Percentiles rank a stretch among this genome's conserved stretches.
These are phyloP conservation scores for Parnassius mnemosyne DNA, from an alignment of 2,888 invertebrate genomes.

Conservation along the genomic window DNA sequence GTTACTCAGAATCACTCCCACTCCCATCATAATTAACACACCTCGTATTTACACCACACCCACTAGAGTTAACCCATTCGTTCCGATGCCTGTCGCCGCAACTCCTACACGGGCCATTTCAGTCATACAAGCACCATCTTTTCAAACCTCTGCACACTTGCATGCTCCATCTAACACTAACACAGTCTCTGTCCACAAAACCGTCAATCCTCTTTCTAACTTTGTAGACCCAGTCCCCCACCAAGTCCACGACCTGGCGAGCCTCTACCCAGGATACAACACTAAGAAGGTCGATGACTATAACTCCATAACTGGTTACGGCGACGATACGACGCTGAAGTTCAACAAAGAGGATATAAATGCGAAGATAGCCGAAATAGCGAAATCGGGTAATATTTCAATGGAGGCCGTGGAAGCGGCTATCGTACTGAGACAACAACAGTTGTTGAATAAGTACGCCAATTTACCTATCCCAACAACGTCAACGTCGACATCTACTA, in stretches of 20 bases:
- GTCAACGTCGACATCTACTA: slow-evolving; percentile 73
- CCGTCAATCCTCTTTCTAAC: slow-evolving; percentile 67
- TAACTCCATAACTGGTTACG: slow-evolving; percentile 70
- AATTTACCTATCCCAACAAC: slow-evolving; percentile 69
- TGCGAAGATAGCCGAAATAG: slow-evolving; percentile 73
- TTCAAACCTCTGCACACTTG: slow-evolving; percentile 59
- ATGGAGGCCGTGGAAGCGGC: slow-evolving; percentile 89
- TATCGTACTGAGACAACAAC: slow-evolving; percentile 85
- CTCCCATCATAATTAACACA: slow-evolving; percentile 53
- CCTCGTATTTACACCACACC: slow-evolving; percentile 70
- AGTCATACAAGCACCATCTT: slow-evolving; percentile 61
- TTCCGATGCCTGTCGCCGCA: slow-evolving; percentile 61
- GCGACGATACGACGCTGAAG: slow-evolving; percentile 65
- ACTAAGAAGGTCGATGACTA: slow-evolving; percentile 75
- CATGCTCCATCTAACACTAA: slow-evolving; percentile 45
- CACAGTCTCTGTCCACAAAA: slow-evolving; percentile 51
- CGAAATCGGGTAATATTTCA: slow-evolving; percentile 88
- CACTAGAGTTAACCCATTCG: slow-evolving; percentile 80
- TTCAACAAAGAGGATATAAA: slow-evolving; percentile 71
- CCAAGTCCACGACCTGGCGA: slow-evolving; percentile 68
- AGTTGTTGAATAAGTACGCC: slow-evolving; percentile 82
- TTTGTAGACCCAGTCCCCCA: slow-evolving; percentile 62
- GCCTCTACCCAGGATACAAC: slow-evolving; percentile 55
- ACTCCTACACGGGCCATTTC: slow-evolving; percentile 57
- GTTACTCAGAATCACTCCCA: slow-evolving; percentile 55